Evolutionary conservation across 1,140 invertebrate species (phyloP).

Genomic region (Hesperophylax magnus): DNA sequence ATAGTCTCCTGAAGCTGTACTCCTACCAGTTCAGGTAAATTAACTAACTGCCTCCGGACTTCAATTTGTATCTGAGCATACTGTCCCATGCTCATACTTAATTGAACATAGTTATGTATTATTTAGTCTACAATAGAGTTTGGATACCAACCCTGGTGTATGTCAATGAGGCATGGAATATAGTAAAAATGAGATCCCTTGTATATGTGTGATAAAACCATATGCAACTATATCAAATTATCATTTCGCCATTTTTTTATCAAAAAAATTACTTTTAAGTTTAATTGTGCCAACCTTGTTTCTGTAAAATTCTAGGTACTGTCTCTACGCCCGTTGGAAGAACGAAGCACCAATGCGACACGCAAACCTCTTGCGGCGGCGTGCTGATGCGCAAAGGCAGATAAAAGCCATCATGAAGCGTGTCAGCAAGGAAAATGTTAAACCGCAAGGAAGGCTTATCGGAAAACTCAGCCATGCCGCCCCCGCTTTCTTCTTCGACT

Average conservation of each 20-base stretch:
- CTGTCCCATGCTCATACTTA: no score
- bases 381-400: slow-evolving; percentile 89
- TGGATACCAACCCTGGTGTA: no score
- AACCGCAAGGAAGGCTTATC: slow-evolving; percentile 94
- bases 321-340: slow-evolving; percentile 95
- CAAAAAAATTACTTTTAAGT: no score
- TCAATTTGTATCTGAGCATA: no score
- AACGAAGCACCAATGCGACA: slow-evolving; percentile 88
- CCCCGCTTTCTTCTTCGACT: slow-evolving; percentile 96
- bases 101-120: no score
- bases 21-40: slow-evolving; percentile 89
- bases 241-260: no score
- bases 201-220: no score
- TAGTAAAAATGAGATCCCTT: no score
- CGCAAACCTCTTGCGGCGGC: slow-evolving; percentile 85
- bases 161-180: no score
- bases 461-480: slow-evolving; percentile 98
- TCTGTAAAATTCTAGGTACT: slow-evolving; percentile 74
- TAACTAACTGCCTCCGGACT: background rate
- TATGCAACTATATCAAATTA: no score
- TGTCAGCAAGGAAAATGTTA: slow-evolving; percentile 98
- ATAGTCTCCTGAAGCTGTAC: slow-evolving; percentile 92
- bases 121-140: no score
- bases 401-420: slow-evolving; percentile 98
- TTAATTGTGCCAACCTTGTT: no score